These are phyloP conservation scores for Pseudochromis fuscus DNA, from an alignment of 2,797 vertebrate species.

Conservation along the genomic window DNA sequence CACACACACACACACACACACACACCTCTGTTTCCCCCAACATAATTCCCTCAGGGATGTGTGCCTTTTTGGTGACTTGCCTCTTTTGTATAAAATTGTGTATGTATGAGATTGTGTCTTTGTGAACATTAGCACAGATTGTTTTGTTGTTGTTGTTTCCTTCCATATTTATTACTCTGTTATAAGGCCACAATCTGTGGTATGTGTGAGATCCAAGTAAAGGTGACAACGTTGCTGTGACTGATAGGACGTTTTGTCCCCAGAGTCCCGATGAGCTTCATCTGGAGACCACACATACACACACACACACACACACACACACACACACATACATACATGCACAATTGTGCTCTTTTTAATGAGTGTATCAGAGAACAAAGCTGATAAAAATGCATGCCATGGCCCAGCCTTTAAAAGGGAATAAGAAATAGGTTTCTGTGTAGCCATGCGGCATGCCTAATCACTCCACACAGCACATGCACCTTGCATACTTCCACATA, in stretches of 20 bases:
- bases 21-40: slow-evolving; percentile 18
- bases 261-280: slow-evolving; percentile 49
- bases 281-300: slow-evolving; percentile 51
- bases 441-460: slow-evolving; percentile 73
- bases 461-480: slow-evolving; percentile 52
- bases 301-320: slow-evolving; percentile 9
- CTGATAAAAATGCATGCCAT: slow-evolving; percentile 79
- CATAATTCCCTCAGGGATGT: slow-evolving; percentile 4
- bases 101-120: slow-evolving; percentile 2
- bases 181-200: slow-evolving; percentile 19
- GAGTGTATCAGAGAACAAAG: slow-evolving; percentile 80
- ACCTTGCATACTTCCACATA: slow-evolving; percentile 37
- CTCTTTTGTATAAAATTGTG: slow-evolving; percentile 11
- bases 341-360: slow-evolving; percentile 75
- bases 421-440: slow-evolving; percentile 76
- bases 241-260: slow-evolving; percentile 62
- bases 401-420: slow-evolving; percentile 79
- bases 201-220: slow-evolving; percentile 22
- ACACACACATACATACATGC: slow-evolving; percentile 17
- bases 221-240: slow-evolving; percentile 45
- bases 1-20: slow-evolving; percentile 10
- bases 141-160: slow-evolving; percentile 16
- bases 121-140: slow-evolving; percentile 16
- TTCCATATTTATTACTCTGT: slow-evolving; percentile 15
- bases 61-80: slow-evolving; percentile 7